Conservation (phyloP, 1,140 invertebrate species). For the Choristoneura fumiferana region DNA sequence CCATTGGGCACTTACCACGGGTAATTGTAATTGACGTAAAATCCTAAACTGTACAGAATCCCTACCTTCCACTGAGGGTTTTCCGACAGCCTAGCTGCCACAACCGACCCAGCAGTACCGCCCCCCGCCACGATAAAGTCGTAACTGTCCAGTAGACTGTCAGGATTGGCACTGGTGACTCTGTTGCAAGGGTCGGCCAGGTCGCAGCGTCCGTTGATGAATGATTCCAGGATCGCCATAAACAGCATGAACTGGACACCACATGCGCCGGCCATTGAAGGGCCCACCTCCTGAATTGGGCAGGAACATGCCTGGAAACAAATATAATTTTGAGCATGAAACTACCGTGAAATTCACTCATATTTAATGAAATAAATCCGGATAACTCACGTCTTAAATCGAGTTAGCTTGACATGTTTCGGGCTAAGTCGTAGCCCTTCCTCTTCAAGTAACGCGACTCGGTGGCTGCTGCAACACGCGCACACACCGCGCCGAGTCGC, state of each 20-base stretch:
- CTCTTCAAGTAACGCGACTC: no score
- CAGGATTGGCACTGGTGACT: constrained; percentile 32
- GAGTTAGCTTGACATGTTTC: no score
- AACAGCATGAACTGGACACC: constrained; percentile 70
- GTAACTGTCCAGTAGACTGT: constrained; percentile 77
- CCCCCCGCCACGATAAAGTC: constrained; percentile 90
- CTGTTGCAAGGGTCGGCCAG: constrained; percentile 74
- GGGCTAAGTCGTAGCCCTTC: no score
- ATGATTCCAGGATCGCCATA: constrained; percentile 91
- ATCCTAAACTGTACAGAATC: background rate
- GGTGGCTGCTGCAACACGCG: no score
- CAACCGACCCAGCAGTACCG: constrained; percentile 91
- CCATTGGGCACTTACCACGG: no score
- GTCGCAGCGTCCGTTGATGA: constrained; percentile 89
- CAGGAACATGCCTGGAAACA: constrained; percentile 47
- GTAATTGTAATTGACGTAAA: no score
- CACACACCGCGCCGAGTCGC: no score
- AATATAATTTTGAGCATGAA: background rate
- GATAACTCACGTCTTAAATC: no score
- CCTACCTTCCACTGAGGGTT: constrained; percentile 80
- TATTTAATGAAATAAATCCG: no score
- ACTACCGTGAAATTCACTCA: no score
- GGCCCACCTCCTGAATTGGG: constrained; percentile 49
- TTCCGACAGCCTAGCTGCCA: constrained; percentile 84
- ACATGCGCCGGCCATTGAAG: constrained; percentile 40